Conservation (phyloP, 1,140 invertebrate species). For the Lucilia sericata region DNA sequence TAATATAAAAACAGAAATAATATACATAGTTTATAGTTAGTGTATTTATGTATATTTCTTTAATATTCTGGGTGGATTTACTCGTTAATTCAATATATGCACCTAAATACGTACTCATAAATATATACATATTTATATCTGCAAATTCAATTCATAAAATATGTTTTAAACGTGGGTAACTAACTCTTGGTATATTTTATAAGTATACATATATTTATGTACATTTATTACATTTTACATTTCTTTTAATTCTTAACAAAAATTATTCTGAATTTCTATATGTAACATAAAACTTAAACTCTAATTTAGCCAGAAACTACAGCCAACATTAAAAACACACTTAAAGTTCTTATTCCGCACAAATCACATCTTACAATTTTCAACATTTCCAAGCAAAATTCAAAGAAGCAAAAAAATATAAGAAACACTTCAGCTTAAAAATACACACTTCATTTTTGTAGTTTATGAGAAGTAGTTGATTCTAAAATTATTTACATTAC, state of each 20-base stretch:
- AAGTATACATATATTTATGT: too few relatives aligned
- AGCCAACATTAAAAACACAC: neutral
- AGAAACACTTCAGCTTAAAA: conserved; percentile 7
- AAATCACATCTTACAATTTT: neutral
- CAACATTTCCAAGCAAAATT: neutral
- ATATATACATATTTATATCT: too few relatives aligned
- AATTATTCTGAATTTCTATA: neutral
- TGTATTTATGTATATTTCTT: neutral
- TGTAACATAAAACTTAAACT: neutral
- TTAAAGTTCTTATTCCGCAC: neutral
- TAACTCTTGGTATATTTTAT: too few relatives aligned
- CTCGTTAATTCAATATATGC: neutral
- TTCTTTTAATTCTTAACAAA: neutral
- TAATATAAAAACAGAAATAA: conserved; percentile 11
- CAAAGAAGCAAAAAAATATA: neutral
- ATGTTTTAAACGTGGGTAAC: too few relatives aligned
- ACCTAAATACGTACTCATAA: too few relatives aligned
- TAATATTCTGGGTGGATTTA: neutral
- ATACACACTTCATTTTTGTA: conserved; percentile 16
- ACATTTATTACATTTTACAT: too few relatives aligned
- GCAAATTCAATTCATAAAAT: too few relatives aligned
- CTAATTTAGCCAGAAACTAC: neutral
- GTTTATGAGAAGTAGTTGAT: conserved; percentile 14
- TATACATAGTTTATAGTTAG: neutral
- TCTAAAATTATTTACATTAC: conserved; percentile 21